Base-by-base conservation (phyloP, 2,113 vertebrate genomes). In the Gallinago undulata region DNA sequence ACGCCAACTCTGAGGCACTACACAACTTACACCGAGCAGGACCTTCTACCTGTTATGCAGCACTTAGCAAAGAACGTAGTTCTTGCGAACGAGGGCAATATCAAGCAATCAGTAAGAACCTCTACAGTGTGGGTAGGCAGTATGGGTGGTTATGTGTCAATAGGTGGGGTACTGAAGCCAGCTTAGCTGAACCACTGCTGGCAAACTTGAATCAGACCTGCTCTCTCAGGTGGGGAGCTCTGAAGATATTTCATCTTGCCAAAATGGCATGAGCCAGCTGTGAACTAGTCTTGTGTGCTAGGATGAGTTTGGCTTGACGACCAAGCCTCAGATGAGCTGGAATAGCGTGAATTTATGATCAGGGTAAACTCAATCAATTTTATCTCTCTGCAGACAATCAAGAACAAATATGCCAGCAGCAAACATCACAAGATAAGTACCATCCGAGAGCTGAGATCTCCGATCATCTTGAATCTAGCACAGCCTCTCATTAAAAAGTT, bases 31-130 rank as follows among this genome's bases (percentile, higher is more conserved):
- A 96, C 97, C 0, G 98, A 98, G 76, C 97, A 95, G 7, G 89
- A 93, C 33, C 97, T 99, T 88, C 53, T 98, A 57, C 97, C 98
- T 41, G 97, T 98, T 48, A 99, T 98, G 98, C 95, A 97, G 35
- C 98, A 99, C 73, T 97, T 99, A 31, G 99, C 99, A 39, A 99
- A 99, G 93, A 99, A 99, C 19, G 37, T 99, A 9, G 66, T 99
- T 7, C 96, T 98, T 77, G 98, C 99, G 76, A 99, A 98, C 12
- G 79, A 97, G 1, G 98, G 98, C 2, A 92, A 92, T 28, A 98
- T 97, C 7, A 98, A 98, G 69, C 97, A 98, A 27, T 57, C 97
- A 98, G 99, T 99, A 94, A 98, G 98, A 70, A 66, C 28, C 23
- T 67, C 6, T 5, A 5, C 0, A 2, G 21, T 51, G 31, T 17